Base-by-base conservation (phyloP, 2,797 vertebrate genomes). In the Mus caroli region DNA sequence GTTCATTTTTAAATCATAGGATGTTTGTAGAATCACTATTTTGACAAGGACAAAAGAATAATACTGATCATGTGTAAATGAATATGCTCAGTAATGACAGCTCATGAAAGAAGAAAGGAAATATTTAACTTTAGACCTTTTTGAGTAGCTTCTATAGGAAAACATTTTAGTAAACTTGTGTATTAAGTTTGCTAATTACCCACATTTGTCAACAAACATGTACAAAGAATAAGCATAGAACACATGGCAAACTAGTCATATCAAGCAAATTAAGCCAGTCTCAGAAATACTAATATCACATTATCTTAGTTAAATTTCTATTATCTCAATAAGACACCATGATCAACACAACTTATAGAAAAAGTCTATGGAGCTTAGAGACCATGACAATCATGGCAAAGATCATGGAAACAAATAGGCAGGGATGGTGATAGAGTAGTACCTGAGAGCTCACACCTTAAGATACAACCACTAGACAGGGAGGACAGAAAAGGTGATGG, bases 171-270 rank as follows among this genome's bases (percentile, higher is more conserved):
- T 37, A 88, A 90, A 7, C 13, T 50, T 93, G 58, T n/a, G 6
- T 43, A 83, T 40, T 62, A 26, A 88, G 20, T 86, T 71, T 56
- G 50, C n/a, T 46, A 12, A 87, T 80, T 40, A 96, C 34, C n/a
- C 50, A 83, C 0, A 78, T 76, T 34, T 94, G 24, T 88, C 34
- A 91, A 15, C 88, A 15, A 86, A 79, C 69, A 31, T 75, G 19
- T 73, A 84, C 89, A 69, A 79, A 84, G 83, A 94, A 93, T 34
- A 94, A 24, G 84, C 62, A 75, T 54, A 92, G 37, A 83, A 87
- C 80, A 78, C 58, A 52, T 64, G 14, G 8, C 3, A 67, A 34
- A n/a, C 58, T 8, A 20, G 17, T 75, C 85, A 31, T 43, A 56
- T 54, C 4, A 69, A 86, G 34, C 34, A 40, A 43, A 43, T 75